These are phyloP conservation scores for Chaetoderma sp. DNA, from an alignment of 2,888 invertebrate genomes.

Conservation along the genomic window DNA sequence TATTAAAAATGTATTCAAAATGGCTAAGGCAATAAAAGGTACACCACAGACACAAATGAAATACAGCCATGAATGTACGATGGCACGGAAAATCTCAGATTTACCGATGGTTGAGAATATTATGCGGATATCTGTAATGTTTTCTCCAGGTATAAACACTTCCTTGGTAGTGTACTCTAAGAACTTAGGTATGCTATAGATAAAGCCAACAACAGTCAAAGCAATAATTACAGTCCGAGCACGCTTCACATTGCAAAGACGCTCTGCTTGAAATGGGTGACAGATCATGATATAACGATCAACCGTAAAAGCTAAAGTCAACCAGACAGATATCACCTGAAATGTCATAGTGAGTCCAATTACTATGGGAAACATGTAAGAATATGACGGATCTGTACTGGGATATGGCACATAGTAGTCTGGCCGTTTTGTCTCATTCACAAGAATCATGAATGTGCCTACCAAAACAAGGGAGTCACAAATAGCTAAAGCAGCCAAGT, in stretches of 20 bases:
- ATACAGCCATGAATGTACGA: conserved; percentile 67
- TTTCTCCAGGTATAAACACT: conserved; percentile 28
- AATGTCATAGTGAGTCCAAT: conserved; percentile 65
- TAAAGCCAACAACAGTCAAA: conserved; percentile 51
- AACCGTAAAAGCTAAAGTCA: conserved; percentile 67
- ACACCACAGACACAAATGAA: conserved; percentile 65
- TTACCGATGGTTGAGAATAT: conserved; percentile 55
- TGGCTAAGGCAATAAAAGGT: conserved; percentile 65
- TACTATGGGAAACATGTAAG: conserved; percentile 61
- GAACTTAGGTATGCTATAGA: conserved; percentile 65
- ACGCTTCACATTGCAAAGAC: conserved; percentile 57
- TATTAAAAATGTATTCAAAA: conserved; percentile 66
- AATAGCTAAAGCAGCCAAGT: conserved; percentile 64
- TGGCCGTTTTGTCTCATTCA: conserved; percentile 54
- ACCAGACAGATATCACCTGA: conserved; percentile 67
- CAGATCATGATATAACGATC: conserved; percentile 70
- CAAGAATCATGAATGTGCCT: conserved; percentile 55
- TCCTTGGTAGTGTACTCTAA: conserved; percentile 61
- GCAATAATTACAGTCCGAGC: conserved; percentile 58
- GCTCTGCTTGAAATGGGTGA: conserved; percentile 66
- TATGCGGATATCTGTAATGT: conserved; percentile 27
- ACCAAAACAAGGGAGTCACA: conserved; percentile 65
- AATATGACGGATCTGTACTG: conserved; percentile 45
- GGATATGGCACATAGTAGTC: conserved; percentile 38
- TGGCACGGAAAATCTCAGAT: conserved; percentile 50